A percentile compares a stretch with the other conserved stretches of the same genome.
phyloP scores from a whole-genome alignment of 2,888 invertebrate species.

The Cantharis rustica region DNA sequence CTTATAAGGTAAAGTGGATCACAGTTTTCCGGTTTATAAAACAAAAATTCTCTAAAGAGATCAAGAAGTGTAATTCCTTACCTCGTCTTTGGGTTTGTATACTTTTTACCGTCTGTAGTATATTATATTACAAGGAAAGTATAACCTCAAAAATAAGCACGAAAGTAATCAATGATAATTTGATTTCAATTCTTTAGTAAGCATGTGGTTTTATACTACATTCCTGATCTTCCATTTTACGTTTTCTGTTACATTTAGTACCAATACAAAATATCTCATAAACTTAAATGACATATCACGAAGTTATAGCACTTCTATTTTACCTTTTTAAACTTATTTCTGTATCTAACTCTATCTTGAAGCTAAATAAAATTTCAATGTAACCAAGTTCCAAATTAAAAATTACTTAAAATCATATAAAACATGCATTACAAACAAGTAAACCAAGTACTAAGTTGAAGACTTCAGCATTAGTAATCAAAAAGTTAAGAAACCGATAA shows the following conservation, averaged over 20 bases:
- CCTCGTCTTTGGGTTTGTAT: conserved; percentile 3
- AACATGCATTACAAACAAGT: no score
- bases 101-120: not conserved
- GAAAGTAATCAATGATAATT: conserved; percentile 13
- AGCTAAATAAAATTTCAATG: not conserved
- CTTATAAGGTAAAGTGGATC: conserved; percentile 10
- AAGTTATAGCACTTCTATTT: conserved; percentile 11
- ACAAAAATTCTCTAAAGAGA: conserved; percentile 11
- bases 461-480: no score
- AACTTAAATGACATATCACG: conserved; percentile 11
- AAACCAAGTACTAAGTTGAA: no score
- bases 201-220: conserved; percentile 8
- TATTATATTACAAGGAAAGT: not conserved
- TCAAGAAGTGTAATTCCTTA: conserved; percentile 7
- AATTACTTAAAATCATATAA: no score
- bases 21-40: conserved; percentile 12
- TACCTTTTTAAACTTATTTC: conserved; percentile 8
- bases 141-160: conserved; percentile 5
- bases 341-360: not conserved
- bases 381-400: not conserved
- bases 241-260: conserved; percentile 9
- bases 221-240: conserved; percentile 6
- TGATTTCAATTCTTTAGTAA: conserved; percentile 12
- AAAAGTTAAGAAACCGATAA: no score
- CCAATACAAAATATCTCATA: conserved; percentile 15